These are phyloP conservation scores for Apeltes quadracus DNA, from an alignment of 2,113 vertebrate species.

Conservation along the genomic window DNA sequence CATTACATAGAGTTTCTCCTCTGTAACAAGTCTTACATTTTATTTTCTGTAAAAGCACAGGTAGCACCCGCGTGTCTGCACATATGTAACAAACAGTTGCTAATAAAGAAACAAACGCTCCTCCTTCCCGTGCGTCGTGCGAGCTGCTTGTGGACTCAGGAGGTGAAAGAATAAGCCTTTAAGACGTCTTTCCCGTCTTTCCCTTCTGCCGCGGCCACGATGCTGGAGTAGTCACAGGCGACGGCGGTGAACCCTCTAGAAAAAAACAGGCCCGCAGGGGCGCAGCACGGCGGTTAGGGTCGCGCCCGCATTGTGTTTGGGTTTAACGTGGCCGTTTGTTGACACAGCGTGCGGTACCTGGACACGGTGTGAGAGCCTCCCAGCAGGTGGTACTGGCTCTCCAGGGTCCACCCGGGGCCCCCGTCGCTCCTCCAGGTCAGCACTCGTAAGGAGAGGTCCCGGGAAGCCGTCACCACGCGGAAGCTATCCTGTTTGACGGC, in stretches of 20 bases:
- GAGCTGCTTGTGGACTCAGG: slow-evolving; percentile 51
- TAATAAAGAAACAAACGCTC: slow-evolving; percentile 38
- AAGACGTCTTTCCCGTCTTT: slow-evolving; percentile 77
- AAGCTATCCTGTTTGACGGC: slow-evolving; percentile 74
- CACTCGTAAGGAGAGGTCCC: slow-evolving; percentile 79
- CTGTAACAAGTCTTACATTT: slow-evolving; percentile 12
- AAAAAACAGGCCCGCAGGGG: slow-evolving; percentile 16
- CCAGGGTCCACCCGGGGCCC: slow-evolving; percentile 64
- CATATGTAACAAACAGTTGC: slow-evolving; percentile 14
- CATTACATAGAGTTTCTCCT: slow-evolving; percentile 5
- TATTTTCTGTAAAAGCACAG: slow-evolving; percentile 36
- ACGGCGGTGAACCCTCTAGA: slow-evolving; percentile 78
- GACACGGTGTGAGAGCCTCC: slow-evolving; percentile 79
- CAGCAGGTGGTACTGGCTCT: slow-evolving; percentile 78
- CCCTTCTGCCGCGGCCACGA: slow-evolving; percentile 75
- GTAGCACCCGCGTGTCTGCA: slow-evolving; percentile 5
- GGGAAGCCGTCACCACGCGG: slow-evolving; percentile 80
- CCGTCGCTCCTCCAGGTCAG: slow-evolving; percentile 74
- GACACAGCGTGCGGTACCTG: slow-evolving; percentile 68
- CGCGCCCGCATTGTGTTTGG: neutral
- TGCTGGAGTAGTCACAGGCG: slow-evolving; percentile 80
- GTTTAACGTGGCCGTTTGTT: neutral
- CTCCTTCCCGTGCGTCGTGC: slow-evolving; percentile 7
- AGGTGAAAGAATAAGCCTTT: slow-evolving; percentile 78
- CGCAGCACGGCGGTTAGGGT: neutral